These are phyloP conservation scores for Rhagologus leucostigma DNA, from an alignment of 2,113 vertebrate species.

Conservation along the genomic window DNA sequence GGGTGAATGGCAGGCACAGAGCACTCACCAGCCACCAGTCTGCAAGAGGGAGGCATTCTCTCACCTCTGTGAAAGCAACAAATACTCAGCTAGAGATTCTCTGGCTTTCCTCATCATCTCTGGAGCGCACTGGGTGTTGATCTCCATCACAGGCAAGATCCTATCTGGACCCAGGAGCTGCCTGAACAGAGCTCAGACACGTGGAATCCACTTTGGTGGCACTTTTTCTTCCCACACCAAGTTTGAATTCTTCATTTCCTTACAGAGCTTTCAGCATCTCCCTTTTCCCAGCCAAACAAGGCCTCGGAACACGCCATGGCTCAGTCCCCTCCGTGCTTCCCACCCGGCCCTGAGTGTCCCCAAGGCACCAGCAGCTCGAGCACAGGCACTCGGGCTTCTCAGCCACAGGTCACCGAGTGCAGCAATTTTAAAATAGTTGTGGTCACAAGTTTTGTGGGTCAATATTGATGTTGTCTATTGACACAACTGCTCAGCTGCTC, in stretches of 20 bases:
- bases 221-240: not conserved
- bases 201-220: not conserved
- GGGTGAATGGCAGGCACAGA: not conserved
- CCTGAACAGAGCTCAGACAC: not conserved
- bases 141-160: not conserved
- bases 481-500: constrained; percentile 16
- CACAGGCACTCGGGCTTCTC: constrained; percentile 20
- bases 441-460: constrained; percentile 39
- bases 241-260: not conserved
- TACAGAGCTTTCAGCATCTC: not conserved
- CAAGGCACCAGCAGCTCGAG: constrained; percentile 15
- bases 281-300: not conserved
- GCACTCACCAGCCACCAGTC: accelerated
- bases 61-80: not conserved
- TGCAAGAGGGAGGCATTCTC: not conserved
- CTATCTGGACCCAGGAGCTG: not conserved
- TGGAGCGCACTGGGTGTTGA: not conserved
- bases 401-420: constrained; percentile 29
- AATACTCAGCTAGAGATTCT: not conserved
- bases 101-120: not conserved
- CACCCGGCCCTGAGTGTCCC: not conserved
- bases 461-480: constrained; percentile 47
- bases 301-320: not conserved
- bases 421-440: constrained; percentile 39
- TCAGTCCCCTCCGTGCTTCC: not conserved